Evolutionary conservation across 2,113 vertebrate species (phyloP).

Genomic region (Podarcis muralis): DNA sequence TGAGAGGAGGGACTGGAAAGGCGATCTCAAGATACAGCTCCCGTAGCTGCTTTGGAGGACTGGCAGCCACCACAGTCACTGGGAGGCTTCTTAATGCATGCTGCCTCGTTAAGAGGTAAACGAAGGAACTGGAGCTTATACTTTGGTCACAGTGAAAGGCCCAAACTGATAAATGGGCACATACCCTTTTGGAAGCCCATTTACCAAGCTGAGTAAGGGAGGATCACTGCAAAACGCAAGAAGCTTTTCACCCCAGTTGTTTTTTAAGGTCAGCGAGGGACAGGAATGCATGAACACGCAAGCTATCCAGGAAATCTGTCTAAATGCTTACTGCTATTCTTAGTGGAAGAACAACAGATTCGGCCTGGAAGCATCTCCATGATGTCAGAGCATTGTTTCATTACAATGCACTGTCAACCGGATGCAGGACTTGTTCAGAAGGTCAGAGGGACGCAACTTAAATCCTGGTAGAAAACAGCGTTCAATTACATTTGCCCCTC

Average conservation of each 20-base stretch:
- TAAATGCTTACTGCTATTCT: constrained; percentile 6
- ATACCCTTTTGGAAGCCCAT: neutral
- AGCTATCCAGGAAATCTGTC: constrained; percentile 1
- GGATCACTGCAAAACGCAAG: neutral
- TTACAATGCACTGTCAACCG: neutral
- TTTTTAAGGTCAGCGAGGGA: neutral
- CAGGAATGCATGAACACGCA: neutral
- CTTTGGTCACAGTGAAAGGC: neutral
- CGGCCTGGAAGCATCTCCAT: constrained; percentile 5
- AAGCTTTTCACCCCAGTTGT: neutral
- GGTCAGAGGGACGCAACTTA: neutral
- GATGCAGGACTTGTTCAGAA: constrained; percentile 8
- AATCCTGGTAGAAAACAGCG: neutral
- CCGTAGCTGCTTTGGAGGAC: neutral
- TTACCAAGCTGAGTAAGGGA: neutral
- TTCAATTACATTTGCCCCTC: neutral
- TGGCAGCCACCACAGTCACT: neutral
- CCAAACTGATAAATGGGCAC: neutral
- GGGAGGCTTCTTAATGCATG: neutral
- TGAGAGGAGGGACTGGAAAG: neutral
- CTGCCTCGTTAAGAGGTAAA: neutral
- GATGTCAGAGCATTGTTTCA: constrained; percentile 5
- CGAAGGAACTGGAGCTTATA: neutral
- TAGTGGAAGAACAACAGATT: constrained; percentile 1
- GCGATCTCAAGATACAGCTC: neutral